Base-by-base conservation (phyloP, 2,888 invertebrate species). In the Zaprionus obscuricornis region DNA sequence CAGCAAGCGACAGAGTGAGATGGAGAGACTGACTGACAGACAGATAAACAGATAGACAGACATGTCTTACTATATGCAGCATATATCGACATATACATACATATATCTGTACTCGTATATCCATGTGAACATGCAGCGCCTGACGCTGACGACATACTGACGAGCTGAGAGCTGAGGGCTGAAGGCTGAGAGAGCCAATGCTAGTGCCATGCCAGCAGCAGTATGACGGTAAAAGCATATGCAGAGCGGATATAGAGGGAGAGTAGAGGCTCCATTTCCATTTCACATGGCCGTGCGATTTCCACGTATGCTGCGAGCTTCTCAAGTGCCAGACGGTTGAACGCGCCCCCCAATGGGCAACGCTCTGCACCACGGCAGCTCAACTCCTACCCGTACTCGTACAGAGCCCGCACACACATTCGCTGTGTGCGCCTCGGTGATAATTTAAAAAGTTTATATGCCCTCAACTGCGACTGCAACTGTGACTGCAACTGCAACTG, bases 381-480 rank as follows among this genome's bases (percentile, higher is more conserved):
- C 24, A 29, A 8, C 3, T 24, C 8, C 13, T 26, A 24, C 10
- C 24, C 47, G 31, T 29, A 14, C 42, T 16, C 27, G 13, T 11
- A 6, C 1, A 2, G 39, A n/a, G 16, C 17, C 16, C 22, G 6
- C 33, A 5, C 34, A 17, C 42, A 33, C 26, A 17, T 29, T 5
- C 6, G 37, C 17, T 57, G 63, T 57, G 75, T 66, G 72, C 71
- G 82, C 66, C 56, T 65, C 54, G 81, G 82, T 76, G 81, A 82
- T 82, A 82, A 82, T 82, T 85, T 82, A 68, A 85, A 85, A 79
- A 82, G 85, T 82, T 82, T 85, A 82, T 82, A 79, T 34, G 59
- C 71, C 50, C 29, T 37, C 50, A 37, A 50, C 49, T 57, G 55
- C 31, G 55, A 59, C 66, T 66, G 50, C 50, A 33, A 37, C 6